Evolutionary conservation across 1,140 invertebrate genomes (phyloP).

Genomic region (Drosophila eugracilis): DNA sequence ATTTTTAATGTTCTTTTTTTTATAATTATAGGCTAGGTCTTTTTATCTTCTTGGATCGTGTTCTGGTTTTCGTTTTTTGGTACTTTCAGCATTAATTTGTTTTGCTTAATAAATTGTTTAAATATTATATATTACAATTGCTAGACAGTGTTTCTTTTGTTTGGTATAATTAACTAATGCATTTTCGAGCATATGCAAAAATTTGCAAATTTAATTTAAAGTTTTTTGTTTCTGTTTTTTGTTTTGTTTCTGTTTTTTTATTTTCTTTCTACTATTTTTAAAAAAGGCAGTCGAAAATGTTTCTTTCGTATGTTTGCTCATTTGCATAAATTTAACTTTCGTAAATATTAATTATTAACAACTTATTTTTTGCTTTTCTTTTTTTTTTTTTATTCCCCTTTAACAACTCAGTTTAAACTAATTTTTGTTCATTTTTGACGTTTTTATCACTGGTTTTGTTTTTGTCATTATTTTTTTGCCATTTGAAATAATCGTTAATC

Average conservation of each 20-base stretch:
- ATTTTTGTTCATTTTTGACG: constrained; percentile 54
- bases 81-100: constrained; percentile 72
- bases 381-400: constrained; percentile 39
- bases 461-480: constrained; percentile 49
- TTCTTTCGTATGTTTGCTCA: constrained; percentile 60
- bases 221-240: constrained; percentile 35
- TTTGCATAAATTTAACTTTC: constrained; percentile 51
- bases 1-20: too few species aligned
- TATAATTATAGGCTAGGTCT: constrained; percentile 65
- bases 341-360: constrained; percentile 64
- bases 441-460: constrained; percentile 69
- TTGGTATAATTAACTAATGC: constrained; percentile 62
- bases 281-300: constrained; percentile 82
- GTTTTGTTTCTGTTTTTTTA: constrained; percentile 27
- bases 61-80: constrained; percentile 64
- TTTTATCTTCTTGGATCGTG: constrained; percentile 57
- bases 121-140: constrained; percentile 54
- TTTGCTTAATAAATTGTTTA: constrained; percentile 60
- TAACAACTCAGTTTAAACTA: constrained; percentile 67
- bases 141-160: constrained; percentile 48
- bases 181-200: constrained; percentile 69
- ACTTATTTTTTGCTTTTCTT: constrained; percentile 58
- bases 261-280: constrained; percentile 56
- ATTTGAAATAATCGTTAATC: constrained; percentile 55
- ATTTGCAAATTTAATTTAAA: constrained; percentile 62